phyloP scores from a whole-genome alignment of 2,888 invertebrate species.

The Aphrophora alni region DNA sequence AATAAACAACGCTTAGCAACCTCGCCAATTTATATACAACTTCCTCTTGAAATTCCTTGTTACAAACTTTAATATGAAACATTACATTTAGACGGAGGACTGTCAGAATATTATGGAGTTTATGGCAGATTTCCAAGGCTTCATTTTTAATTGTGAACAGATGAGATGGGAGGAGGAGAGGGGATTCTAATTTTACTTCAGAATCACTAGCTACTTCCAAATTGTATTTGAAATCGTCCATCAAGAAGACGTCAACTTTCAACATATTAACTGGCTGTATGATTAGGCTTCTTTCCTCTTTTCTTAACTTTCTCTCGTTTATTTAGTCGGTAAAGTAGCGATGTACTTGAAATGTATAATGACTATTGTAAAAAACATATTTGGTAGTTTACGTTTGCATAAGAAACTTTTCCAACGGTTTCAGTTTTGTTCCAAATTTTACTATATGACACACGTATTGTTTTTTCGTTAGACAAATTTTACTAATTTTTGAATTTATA shows the following conservation, averaged over 20 bases:
- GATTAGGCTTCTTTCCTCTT: no score
- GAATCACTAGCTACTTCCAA: neutral
- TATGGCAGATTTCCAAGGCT: neutral
- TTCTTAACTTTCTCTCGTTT: no score
- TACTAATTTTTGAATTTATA: no score
- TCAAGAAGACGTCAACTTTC: neutral
- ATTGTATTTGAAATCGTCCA: neutral
- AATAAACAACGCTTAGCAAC: neutral
- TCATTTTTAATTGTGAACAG: slow-evolving; percentile 6
- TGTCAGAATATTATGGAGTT: neutral
- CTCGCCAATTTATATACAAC: no score
- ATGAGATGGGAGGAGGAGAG: neutral
- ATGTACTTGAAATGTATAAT: no score
- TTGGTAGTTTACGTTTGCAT: no score
- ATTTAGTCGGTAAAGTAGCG: no score
- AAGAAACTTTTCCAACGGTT: no score
- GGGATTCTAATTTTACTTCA: neutral
- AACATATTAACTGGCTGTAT: neutral
- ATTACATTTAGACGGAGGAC: neutral
- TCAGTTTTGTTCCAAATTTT: no score
- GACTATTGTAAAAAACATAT: no score
- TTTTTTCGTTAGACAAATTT: no score
- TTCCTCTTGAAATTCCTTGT: neutral
- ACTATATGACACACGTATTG: no score
- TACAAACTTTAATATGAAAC: neutral